Percentiles rank a stretch among this genome's conserved stretches.
Conservation (phyloP, 2,113 vertebrate species). For the Plecturocebus donacophilus region DNA sequence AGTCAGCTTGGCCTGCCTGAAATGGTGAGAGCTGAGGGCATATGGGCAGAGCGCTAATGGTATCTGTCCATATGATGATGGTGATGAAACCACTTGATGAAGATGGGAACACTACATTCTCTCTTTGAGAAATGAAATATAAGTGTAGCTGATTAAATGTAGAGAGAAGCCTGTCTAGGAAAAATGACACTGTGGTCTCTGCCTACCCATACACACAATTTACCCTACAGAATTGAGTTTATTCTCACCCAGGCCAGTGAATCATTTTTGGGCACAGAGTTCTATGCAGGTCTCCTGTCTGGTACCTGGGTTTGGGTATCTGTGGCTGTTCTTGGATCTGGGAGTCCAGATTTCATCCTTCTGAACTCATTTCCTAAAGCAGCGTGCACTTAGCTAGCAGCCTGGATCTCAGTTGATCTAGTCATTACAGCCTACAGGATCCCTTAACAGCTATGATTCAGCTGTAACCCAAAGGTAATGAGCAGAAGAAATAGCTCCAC, state of each 20-base stretch:
- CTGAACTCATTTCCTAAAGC: not conserved
- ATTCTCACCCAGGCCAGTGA: not conserved
- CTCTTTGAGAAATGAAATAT: not conserved
- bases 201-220: not conserved
- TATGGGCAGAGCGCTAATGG: not conserved
- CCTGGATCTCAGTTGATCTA: constrained; percentile 32
- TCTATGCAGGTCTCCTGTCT: not conserved
- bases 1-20: not conserved
- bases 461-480: constrained; percentile 13
- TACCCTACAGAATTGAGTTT: not conserved
- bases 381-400: not conserved
- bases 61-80: not conserved
- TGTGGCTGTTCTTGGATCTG: not conserved
- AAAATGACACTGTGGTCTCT: not conserved
- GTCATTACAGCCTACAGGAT: not conserved
- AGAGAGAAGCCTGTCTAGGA: not conserved
- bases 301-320: not conserved
- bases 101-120: not conserved
- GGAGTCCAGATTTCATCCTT: not conserved
- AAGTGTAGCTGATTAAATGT: not conserved
- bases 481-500: constrained; percentile 36
- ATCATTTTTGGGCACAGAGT: not conserved
- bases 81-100: not conserved
- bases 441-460: constrained; percentile 36
- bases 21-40: not conserved